Evolutionary conservation across 1,140 invertebrate genomes (phyloP), one percentile per base, ranked within the genome.

Genomic region (Anastrepha obliqua): DNA sequence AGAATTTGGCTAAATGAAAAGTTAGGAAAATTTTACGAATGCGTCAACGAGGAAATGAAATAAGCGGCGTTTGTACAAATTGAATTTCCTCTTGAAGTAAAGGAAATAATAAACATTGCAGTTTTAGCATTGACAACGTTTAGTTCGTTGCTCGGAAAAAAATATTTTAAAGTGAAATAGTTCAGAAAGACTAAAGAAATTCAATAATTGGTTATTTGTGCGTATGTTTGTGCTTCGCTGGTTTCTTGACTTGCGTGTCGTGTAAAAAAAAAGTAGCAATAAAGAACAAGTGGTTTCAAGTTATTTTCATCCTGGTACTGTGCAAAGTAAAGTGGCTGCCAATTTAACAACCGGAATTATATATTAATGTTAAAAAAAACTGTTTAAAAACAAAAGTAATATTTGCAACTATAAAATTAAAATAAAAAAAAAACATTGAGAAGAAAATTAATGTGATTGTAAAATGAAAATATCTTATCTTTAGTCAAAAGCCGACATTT

Each of bases 261-360:
- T 74, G 15, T 74, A 74, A 55, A 55, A 78, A 55, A 51, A 81
- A 55, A 81, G 44, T 15, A 81, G 11, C 74, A 29, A 29, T 29
- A 29, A 29, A 81, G 74, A 81, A 81, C 74, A 81, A 55, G 74
- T 81, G 74, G 74, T 81, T 81, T 81, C 47, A 51, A 81, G 47
- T 55, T 55, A 81, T 29, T 20, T 67, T 62, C 60, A 62, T 8
- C 60, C n/a, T 4, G n/a, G 60, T 15, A 15, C n/a, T 62, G 29
- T 17, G 60, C 55, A 58, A 58, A 58, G 55, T 58, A 13, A 58
- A 8, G 55, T 2, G 55, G 29, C 29, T 29, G 29, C 29, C 55
- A 58, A 58, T 58, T 58, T 58, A 58, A 8, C 29, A 29, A 29
- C 29, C 29, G 29, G 29, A 29, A 29, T 29, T 29, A 29, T 29